Conservation (phyloP, 2,113 vertebrate genomes). For the Psilopsiagon aurifrons region DNA sequence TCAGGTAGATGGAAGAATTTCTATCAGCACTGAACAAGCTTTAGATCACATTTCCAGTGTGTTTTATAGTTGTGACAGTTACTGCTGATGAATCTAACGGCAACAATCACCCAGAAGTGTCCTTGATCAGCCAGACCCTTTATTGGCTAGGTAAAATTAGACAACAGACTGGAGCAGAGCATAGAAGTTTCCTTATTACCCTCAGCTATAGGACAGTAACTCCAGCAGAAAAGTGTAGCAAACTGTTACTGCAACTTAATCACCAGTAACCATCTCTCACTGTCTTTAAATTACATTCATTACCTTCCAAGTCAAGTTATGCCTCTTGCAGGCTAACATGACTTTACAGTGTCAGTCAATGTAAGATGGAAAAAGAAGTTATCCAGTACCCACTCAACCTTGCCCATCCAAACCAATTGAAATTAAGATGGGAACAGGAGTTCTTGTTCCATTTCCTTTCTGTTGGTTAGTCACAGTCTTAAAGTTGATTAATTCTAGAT, state of each 20-base stretch:
- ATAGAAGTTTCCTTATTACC: background rate
- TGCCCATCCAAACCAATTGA: background rate
- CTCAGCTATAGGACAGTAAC: background rate
- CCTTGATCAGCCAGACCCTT: background rate
- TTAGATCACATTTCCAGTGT: background rate
- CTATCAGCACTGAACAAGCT: background rate
- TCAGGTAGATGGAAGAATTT: background rate
- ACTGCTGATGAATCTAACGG: background rate
- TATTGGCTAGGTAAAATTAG: background rate
- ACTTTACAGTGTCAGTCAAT: background rate
- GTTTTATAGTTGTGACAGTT: background rate
- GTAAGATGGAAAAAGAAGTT: background rate
- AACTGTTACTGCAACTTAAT: background rate
- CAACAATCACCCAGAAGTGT: background rate
- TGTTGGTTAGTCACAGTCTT: background rate
- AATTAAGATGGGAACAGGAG: background rate
- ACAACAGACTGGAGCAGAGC: background rate
- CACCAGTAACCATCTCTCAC: background rate
- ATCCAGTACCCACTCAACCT: background rate
- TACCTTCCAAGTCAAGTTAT: background rate
- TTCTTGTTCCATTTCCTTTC: background rate
- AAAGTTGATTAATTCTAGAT: background rate
- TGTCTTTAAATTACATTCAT: background rate
- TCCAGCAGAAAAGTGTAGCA: background rate
- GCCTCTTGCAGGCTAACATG: background rate